Evolutionary conservation across 2,797 vertebrate species (phyloP).

Genomic region (Centroberyx gerrardi): DNA sequence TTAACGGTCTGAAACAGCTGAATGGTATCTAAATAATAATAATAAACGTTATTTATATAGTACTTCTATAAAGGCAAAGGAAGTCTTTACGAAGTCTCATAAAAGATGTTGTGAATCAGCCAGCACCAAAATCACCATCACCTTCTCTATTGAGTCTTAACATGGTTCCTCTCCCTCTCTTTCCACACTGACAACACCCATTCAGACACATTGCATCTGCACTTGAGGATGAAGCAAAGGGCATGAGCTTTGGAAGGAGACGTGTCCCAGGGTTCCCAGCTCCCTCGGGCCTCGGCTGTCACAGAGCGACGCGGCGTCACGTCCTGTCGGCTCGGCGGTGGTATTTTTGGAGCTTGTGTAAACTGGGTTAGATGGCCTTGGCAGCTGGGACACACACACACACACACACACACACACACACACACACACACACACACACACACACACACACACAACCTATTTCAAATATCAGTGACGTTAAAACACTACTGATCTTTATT

Average conservation of each 20-base stretch:
- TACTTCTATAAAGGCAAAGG: too few relatives aligned
- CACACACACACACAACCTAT: slow-evolving; percentile 1
- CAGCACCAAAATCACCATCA: too few relatives aligned
- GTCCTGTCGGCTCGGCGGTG: slow-evolving; percentile 14
- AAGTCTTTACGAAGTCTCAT: too few relatives aligned
- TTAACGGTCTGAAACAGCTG: too few relatives aligned
- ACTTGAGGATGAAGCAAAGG: rapidly evolving
- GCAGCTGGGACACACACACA: slow-evolving; percentile 23
- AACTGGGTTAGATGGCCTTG: slow-evolving; percentile 46
- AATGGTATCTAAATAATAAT: too few relatives aligned
- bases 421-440: slow-evolving; percentile 6
- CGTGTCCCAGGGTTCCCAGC: slow-evolving; percentile 60
- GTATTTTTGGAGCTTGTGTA: slow-evolving; percentile 64
- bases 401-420: slow-evolving; percentile 19
- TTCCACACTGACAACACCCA: too few relatives aligned
- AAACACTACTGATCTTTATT: slow-evolving; percentile 36
- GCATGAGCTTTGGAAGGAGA: slow-evolving; percentile 20
- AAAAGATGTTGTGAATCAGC: too few relatives aligned
- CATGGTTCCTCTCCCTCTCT: too few relatives aligned
- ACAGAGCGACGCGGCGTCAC: slow-evolving; percentile 37
- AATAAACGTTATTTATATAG: too few relatives aligned
- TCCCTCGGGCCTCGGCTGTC: background rate
- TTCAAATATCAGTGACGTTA: slow-evolving; percentile 43
- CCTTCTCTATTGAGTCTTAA: too few relatives aligned
- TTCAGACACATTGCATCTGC: background rate